Evolutionary conservation across 1,140 invertebrate genomes (phyloP).

Genomic region (Cydia amplana): DNA sequence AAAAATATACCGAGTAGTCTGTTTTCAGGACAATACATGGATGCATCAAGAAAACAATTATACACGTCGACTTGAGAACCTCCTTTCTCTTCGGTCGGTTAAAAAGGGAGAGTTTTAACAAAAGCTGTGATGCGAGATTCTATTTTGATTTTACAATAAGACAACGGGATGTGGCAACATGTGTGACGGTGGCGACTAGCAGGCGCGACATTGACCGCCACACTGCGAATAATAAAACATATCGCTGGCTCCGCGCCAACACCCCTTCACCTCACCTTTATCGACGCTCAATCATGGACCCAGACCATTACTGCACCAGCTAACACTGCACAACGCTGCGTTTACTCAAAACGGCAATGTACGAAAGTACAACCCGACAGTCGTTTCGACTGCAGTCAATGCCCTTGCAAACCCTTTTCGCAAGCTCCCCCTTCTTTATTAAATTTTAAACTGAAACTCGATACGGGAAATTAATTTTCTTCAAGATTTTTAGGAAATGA

Average conservation of each 20-base stretch:
- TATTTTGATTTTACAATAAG: slow-evolving; percentile 55
- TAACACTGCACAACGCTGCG: slow-evolving; percentile 42
- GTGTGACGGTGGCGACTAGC: slow-evolving; percentile 52
- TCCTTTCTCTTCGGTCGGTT: too few species aligned
- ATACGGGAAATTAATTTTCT: not conserved
- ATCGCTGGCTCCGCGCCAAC: slow-evolving; percentile 70
- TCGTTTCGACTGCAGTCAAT: slow-evolving; percentile 21
- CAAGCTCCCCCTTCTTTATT: slow-evolving; percentile 22
- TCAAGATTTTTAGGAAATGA: slow-evolving; percentile 22
- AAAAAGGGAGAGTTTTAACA: slow-evolving; percentile 11
- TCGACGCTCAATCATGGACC: slow-evolving; percentile 41
- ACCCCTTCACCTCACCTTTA: slow-evolving; percentile 68
- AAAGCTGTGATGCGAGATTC: slow-evolving; percentile 31
- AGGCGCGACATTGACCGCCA: slow-evolving; percentile 77
- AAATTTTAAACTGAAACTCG: slow-evolving; percentile 26
- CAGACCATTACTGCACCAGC: slow-evolving; percentile 43
- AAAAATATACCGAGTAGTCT: too few species aligned
- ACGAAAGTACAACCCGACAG: not conserved
- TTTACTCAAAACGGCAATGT: slow-evolving; percentile 41
- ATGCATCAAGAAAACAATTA: too few species aligned
- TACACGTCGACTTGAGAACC: too few species aligned
- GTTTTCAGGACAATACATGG: too few species aligned
- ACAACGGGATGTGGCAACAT: slow-evolving; percentile 58
- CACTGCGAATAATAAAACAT: slow-evolving; percentile 72
- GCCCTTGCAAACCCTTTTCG: slow-evolving; percentile 24